A percentile compares a stretch with the other conserved stretches of the same genome.
phyloP scores from a whole-genome alignment of 2,113 vertebrate genomes.

The Callorhinus ursinus region DNA sequence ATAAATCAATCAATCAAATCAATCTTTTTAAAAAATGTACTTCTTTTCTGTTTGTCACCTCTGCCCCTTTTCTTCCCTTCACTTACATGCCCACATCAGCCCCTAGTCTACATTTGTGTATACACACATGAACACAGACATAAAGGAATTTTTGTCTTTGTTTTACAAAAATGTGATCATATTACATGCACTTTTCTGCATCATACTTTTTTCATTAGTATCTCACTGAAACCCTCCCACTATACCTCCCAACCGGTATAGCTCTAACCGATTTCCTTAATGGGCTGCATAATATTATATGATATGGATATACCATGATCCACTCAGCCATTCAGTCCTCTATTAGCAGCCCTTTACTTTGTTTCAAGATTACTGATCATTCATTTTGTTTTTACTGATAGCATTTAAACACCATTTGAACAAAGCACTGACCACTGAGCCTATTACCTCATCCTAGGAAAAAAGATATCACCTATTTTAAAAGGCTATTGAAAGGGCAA shows the following conservation, averaged over 20 bases:
- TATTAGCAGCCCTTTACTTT: not conserved
- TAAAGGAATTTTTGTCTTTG: not conserved
- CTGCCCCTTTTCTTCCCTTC: not conserved
- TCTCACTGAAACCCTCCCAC: not conserved
- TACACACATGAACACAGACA: not conserved
- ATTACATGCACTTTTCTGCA: not conserved
- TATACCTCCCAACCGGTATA: not conserved
- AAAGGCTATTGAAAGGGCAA: not conserved
- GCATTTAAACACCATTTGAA: conserved; percentile 5
- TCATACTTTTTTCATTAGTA: not conserved
- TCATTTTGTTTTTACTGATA: not conserved
- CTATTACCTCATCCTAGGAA: not conserved
- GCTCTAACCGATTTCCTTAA: not conserved
- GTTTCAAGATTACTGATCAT: not conserved
- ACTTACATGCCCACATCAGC: not conserved
- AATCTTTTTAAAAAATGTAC: not conserved
- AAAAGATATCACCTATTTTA: not conserved
- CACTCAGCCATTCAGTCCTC: not conserved
- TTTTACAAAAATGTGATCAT: not conserved
- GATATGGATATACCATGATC: not conserved
- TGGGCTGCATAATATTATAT: not conserved
- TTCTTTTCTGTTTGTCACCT: not conserved
- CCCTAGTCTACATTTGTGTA: not conserved
- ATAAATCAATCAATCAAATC: not conserved
- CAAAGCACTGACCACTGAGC: not conserved